phyloP scores from a whole-genome alignment of 2,888 invertebrate species.

The Stenodema calcarata region DNA sequence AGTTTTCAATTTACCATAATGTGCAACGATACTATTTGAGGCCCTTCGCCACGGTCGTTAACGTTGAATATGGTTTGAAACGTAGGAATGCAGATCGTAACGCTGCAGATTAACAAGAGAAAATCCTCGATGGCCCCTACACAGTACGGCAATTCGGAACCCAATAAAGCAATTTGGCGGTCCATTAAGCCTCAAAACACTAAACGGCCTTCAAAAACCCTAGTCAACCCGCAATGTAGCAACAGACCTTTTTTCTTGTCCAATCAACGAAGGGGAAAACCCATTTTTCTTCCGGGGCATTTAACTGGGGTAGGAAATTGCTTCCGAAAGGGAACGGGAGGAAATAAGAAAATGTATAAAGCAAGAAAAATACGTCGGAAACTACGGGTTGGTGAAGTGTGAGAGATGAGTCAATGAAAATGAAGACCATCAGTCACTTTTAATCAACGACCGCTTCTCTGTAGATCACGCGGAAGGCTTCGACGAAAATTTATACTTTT shows the following conservation, averaged over 20 bases:
- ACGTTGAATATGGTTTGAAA: too few species aligned
- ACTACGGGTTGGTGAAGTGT: neutral
- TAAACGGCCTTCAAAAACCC: neutral
- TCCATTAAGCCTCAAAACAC: neutral
- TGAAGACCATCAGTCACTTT: neutral
- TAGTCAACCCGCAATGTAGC: neutral
- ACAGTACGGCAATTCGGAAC: too few species aligned
- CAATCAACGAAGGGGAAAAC: neutral
- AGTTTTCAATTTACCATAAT: too few species aligned
- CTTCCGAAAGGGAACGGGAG: neutral
- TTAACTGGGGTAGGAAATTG: constrained; percentile 6
- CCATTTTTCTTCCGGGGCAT: constrained; percentile 14
- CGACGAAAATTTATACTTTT: neutral
- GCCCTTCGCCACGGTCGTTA: too few species aligned
- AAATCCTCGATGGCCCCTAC: neutral
- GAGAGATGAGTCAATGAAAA: neutral
- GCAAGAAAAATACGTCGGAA: neutral
- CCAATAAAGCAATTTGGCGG: neutral
- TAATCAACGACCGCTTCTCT: neutral
- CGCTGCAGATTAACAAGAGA: neutral
- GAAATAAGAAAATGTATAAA: constrained; percentile 16
- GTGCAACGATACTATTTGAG: too few species aligned
- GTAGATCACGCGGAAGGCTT: neutral
- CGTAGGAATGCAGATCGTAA: too few species aligned
- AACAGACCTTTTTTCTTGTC: constrained; percentile 4